Evolutionary conservation across 2,888 invertebrate genomes (phyloP), one percentile per base, ranked within the genome.

Genomic region (Agrochola circellaris): DNA sequence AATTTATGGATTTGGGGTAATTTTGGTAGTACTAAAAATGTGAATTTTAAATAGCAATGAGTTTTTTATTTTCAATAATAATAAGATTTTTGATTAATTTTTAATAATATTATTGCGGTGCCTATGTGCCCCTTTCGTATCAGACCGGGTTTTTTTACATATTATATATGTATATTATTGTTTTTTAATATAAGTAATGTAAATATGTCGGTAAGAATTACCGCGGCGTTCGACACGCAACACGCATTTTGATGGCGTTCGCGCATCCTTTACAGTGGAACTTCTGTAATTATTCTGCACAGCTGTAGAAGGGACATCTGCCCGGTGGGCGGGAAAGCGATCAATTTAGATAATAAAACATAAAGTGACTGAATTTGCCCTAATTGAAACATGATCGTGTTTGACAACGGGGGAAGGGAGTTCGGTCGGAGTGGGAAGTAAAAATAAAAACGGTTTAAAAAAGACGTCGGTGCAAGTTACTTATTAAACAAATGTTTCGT

Each of bases 321-420:
- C 38, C 71, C 67, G 58, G 79, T 82, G 74, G 82, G 84, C 75
- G 81, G 84, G 67, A 73, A 66, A 73, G 54, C 82, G 75, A 81
- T 79, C 88, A 86, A 88, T 89, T 86, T 75, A 76, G 66, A 58
- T 79, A 81, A 86, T 84, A 83, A 86, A 86, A 84, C 51, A 82
- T 67, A 78, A 87, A 88, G 66, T 84, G 79, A 77, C 56, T 73
- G 77, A 75, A 83, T 86, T 82, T 38, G 67, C 23, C 64, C 72
- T 89, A 87, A 89, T 87, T 89, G 78, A 69, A 78, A 89, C 80
- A 73, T 77, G 80, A 89, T 85, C 76, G 70, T 67, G 71, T 74
- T 65, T 51, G 23, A 45, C 15, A 26, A 60, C 34, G 69, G 74
- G 70, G 54, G 65, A 60, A 54, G 60, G 48, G 60, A 54, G 56